phyloP scores from a whole-genome alignment of 2,797 vertebrate genomes.

The Macropodus opercularis region DNA sequence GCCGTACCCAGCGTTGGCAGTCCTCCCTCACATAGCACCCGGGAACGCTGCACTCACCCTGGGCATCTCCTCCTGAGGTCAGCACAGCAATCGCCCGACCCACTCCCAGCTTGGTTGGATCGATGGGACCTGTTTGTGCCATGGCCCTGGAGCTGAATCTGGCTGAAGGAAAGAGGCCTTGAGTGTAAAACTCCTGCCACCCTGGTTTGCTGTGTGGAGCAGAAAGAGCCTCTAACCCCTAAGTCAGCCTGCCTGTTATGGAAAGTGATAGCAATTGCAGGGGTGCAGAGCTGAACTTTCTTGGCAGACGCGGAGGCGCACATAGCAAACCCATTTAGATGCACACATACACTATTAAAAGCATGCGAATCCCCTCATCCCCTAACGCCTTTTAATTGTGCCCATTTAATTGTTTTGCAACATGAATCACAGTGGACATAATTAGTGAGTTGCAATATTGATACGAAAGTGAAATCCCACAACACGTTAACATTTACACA shows the following conservation, averaged over 20 bases:
- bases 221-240: constrained; percentile 37
- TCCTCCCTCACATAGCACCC: constrained; percentile 4
- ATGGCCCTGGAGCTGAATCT: constrained; percentile 61
- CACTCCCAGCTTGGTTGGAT: constrained; percentile 81
- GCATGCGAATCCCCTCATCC: neutral
- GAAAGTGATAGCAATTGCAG: constrained; percentile 59
- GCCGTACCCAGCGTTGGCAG: neutral
- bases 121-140: constrained; percentile 51
- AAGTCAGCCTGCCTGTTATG: constrained; percentile 41
- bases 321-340: constrained; percentile 56
- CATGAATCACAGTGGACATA: neutral
- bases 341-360: constrained; percentile 33
- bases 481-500: too few relatives aligned
- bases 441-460: too few relatives aligned
- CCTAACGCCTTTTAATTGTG: neutral
- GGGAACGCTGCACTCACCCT: constrained; percentile 83
- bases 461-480: too few relatives aligned
- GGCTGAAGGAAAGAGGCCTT: constrained; percentile 42
- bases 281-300: constrained; percentile 56
- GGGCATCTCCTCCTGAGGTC: constrained; percentile 93
- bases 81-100: constrained; percentile 92
- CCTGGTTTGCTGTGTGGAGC: constrained; percentile 24
- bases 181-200: constrained; percentile 26
- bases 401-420: neutral
- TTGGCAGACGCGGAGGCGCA: constrained; percentile 60